A percentile compares a stretch with the other conserved stretches of the same genome.
Conservation (phyloP, 2,888 invertebrate species). For the Cataglyphis livida region DNA sequence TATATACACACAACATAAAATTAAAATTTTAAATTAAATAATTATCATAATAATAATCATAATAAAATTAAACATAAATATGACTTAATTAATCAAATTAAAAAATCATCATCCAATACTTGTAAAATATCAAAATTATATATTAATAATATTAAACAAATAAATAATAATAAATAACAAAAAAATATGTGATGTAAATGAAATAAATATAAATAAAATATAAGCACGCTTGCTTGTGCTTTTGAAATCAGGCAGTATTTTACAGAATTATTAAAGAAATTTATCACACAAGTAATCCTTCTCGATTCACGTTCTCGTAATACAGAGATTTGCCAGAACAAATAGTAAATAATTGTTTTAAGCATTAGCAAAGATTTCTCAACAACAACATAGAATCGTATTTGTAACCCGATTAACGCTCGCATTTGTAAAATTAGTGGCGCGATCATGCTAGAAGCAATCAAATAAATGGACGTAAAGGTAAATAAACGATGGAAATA, state of each 20-base stretch:
- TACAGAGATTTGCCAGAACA: background rate
- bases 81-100: background rate
- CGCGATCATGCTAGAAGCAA: background rate
- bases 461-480: background rate
- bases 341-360: slow-evolving; percentile 24
- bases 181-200: background rate
- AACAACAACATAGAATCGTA: background rate
- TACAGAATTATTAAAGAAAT: background rate
- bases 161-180: slow-evolving; percentile 11
- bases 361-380: background rate
- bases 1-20: background rate
- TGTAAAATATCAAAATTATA: background rate
- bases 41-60: background rate
- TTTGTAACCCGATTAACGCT: background rate
- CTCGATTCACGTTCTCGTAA: background rate
- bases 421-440: slow-evolving; percentile 11
- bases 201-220: background rate
- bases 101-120: background rate
- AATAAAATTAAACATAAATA: background rate
- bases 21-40: background rate
- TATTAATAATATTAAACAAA: background rate
- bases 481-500: slow-evolving; percentile 33
- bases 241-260: background rate
- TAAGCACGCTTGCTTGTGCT: background rate
- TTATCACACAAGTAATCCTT: background rate